phyloP scores from a whole-genome alignment of 2,113 vertebrate species.

The Colaptes auratus region DNA sequence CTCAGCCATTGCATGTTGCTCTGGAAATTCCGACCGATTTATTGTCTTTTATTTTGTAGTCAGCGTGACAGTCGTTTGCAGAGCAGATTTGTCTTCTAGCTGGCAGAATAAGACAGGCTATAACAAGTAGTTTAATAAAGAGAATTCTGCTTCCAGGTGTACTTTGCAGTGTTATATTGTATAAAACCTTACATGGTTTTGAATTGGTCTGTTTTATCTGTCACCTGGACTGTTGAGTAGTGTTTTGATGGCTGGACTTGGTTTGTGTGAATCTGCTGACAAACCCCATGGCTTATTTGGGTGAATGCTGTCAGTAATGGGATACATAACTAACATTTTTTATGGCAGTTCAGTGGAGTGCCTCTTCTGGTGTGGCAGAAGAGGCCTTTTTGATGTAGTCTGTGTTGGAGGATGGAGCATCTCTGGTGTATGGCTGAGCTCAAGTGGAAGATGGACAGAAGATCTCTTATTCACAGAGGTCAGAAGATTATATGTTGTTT shows the following conservation, averaged over 20 bases:
- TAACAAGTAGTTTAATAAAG: slow-evolving; percentile 54
- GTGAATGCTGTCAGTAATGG: not conserved
- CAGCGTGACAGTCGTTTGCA: slow-evolving; percentile 11
- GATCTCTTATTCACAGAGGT: not conserved
- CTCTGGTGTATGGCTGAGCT: not conserved
- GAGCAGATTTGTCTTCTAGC: slow-evolving; percentile 28
- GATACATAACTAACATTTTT: not conserved
- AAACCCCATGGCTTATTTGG: not conserved
- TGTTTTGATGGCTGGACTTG: not conserved
- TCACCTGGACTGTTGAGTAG: not conserved
- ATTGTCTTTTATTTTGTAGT: slow-evolving; percentile 25
- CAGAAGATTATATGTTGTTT: not conserved
- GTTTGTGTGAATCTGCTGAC: slow-evolving; percentile 15
- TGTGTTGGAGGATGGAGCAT: not conserved
- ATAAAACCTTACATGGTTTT: slow-evolving; percentile 30
- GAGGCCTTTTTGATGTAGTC: not conserved
- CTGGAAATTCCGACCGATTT: slow-evolving; percentile 7
- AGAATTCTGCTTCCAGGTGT: slow-evolving; percentile 32
- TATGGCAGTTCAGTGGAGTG: not conserved
- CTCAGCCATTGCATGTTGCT: not conserved
- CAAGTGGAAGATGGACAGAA: not conserved
- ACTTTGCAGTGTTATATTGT: slow-evolving; percentile 16
- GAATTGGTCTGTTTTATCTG: not conserved
- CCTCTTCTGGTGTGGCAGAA: not conserved
- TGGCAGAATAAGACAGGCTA: slow-evolving; percentile 37